Evolutionary conservation across 2,113 vertebrate species (phyloP).

Genomic region (Chitala chitala): DNA sequence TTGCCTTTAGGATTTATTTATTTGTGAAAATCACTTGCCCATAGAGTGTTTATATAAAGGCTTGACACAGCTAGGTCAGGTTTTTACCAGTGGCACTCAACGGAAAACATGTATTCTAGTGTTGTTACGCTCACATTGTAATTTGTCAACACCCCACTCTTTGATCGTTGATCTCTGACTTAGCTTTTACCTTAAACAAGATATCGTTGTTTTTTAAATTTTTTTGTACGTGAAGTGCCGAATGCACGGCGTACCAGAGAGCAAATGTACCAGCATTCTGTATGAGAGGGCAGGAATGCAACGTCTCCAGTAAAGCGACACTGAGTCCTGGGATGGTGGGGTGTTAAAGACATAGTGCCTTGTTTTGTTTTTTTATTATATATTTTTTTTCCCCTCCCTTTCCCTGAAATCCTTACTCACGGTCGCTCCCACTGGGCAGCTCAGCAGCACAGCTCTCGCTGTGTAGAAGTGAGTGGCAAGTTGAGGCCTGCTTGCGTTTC

Average conservation of each 20-base stretch:
- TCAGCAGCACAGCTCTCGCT: conserved; percentile 40
- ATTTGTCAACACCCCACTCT: background rate
- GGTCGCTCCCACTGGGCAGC: conserved; percentile 40
- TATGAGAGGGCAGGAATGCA: no score
- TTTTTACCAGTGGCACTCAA: background rate
- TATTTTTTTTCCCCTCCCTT: background rate
- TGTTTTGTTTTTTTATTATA: no score
- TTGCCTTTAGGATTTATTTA: no score
- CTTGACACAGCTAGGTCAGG: background rate
- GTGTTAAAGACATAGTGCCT: no score
- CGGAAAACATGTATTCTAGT: background rate
- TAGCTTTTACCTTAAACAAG: background rate
- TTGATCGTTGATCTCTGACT: background rate
- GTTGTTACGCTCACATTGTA: background rate
- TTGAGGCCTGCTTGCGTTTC: conserved; percentile 48
- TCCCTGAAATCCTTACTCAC: conserved; percentile 31
- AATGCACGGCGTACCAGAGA: no score
- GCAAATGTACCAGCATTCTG: no score
- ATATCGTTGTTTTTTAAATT: no score
- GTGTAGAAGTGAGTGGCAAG: conserved; percentile 38
- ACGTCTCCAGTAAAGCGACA: no score
- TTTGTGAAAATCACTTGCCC: background rate
- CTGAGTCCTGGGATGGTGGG: no score
- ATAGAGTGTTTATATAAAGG: background rate
- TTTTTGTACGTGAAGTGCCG: no score